Percentiles rank a stretch among this genome's conserved stretches.
Conservation (phyloP, 2,888 invertebrate genomes). For the Ischnura elegans region DNA sequence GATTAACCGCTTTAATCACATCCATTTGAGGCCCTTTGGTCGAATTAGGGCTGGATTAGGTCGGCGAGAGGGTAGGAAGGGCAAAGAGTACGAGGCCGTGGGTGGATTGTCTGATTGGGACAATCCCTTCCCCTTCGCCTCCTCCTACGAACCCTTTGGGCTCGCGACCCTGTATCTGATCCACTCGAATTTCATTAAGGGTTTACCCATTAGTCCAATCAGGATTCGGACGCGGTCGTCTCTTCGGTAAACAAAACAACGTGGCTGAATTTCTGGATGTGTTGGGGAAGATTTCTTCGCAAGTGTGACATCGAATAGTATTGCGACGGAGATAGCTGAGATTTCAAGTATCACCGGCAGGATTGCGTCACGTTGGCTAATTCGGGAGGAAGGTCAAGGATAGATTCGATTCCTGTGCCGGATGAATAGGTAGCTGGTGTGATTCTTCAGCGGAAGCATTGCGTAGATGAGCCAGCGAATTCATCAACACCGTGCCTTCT, state of each 20-base stretch:
- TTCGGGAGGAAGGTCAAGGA: too few species aligned
- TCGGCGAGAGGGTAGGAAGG: neutral
- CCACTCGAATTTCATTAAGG: neutral
- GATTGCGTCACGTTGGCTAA: too few species aligned
- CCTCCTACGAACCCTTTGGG: neutral
- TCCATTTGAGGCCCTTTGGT: constrained; percentile 38
- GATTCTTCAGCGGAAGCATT: too few species aligned
- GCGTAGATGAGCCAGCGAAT: too few species aligned
- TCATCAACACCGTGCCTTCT: too few species aligned
- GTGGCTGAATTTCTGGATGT: too few species aligned
- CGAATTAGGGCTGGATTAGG: constrained; percentile 20
- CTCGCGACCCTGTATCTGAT: neutral
- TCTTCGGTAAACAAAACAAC: neutral
- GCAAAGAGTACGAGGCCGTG: constrained; percentile 6
- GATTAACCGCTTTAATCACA: constrained; percentile 31
- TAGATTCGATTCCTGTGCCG: too few species aligned
- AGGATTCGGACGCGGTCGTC: neutral
- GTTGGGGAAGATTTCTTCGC: too few species aligned
- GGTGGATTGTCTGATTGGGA: constrained; percentile 28
- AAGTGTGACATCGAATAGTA: neutral
- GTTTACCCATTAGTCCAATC: neutral
- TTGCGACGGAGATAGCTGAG: neutral
- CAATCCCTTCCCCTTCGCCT: neutral
- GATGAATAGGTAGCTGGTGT: too few species aligned
- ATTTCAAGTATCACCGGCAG: too few species aligned